Conservation (phyloP, 2,888 invertebrate species). For the Drosophila pseudotakahashii region DNA sequence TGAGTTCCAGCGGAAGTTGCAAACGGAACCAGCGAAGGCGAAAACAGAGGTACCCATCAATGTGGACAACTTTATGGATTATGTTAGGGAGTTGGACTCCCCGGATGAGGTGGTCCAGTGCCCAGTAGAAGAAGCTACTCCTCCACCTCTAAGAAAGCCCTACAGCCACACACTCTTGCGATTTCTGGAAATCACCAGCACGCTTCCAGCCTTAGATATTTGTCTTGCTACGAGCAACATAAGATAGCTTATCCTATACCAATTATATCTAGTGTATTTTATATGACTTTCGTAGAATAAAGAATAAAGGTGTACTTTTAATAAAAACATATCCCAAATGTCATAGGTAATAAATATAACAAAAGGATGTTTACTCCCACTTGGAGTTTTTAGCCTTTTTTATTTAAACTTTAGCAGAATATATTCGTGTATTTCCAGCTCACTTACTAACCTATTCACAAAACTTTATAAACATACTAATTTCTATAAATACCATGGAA, state of each 20-base stretch:
- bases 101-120: slow-evolving; percentile 8
- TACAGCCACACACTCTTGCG: slow-evolving; percentile 30
- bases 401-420: slow-evolving; percentile 71
- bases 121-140: not conserved
- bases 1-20: slow-evolving; percentile 86
- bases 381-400: slow-evolving; percentile 35
- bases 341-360: too few species aligned
- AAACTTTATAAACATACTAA: slow-evolving; percentile 30
- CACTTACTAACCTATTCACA: slow-evolving; percentile 40
- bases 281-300: slow-evolving; percentile 33
- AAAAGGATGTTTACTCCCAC: slow-evolving; percentile 21
- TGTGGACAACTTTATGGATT: slow-evolving; percentile 75
- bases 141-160: not conserved
- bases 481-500: slow-evolving; percentile 47
- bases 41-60: slow-evolving; percentile 46
- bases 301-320: not conserved
- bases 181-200: slow-evolving; percentile 58
- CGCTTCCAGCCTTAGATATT: slow-evolving; percentile 21
- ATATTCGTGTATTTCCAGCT: slow-evolving; percentile 53
- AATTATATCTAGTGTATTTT: slow-evolving; percentile 13
- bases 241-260: slow-evolving; percentile 38
- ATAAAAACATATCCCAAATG: too few species aligned
- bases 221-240: slow-evolving; percentile 50
- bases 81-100: slow-evolving; percentile 63
- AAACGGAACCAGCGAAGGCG: slow-evolving; percentile 37